Conservation (phyloP, 1,140 invertebrate genomes). For the Pogonomyrmex californicus region DNA sequence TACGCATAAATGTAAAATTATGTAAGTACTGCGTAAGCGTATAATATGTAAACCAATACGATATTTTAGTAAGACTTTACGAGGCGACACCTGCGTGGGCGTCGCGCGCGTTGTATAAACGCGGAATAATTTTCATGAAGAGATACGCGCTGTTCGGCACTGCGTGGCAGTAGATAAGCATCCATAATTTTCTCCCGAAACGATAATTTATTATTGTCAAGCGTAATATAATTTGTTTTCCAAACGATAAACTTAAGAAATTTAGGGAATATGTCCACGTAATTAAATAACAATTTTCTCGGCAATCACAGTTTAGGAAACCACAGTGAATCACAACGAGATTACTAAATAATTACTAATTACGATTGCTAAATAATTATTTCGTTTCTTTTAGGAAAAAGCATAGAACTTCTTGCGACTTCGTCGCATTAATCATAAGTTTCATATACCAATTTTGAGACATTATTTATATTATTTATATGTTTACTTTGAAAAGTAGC, state of each 20-base stretch:
- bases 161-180: conserved; percentile 58
- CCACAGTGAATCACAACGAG: neutral
- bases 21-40: conserved; percentile 66
- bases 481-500: neutral
- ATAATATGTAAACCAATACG: conserved; percentile 66
- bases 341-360: neutral
- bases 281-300: conserved; percentile 20
- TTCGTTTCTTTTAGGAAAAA: neutral
- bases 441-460: neutral
- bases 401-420: neutral
- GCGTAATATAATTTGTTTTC: conserved; percentile 22
- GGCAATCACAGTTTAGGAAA: neutral
- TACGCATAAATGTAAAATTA: conserved; percentile 65
- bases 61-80: conserved; percentile 72
- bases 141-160: conserved; percentile 46
- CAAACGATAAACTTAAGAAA: conserved; percentile 20
- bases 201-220: conserved; percentile 69
- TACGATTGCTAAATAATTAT: neutral
- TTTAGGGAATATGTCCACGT: neutral
- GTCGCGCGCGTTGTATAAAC: conserved; percentile 24
- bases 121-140: conserved; percentile 58
- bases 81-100: conserved; percentile 66
- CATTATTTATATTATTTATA: neutral
- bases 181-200: conserved; percentile 53
- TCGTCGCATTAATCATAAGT: neutral